These are phyloP conservation scores for Argyrosomus regius DNA, from an alignment of 2,797 vertebrate genomes.

Conservation along the genomic window DNA sequence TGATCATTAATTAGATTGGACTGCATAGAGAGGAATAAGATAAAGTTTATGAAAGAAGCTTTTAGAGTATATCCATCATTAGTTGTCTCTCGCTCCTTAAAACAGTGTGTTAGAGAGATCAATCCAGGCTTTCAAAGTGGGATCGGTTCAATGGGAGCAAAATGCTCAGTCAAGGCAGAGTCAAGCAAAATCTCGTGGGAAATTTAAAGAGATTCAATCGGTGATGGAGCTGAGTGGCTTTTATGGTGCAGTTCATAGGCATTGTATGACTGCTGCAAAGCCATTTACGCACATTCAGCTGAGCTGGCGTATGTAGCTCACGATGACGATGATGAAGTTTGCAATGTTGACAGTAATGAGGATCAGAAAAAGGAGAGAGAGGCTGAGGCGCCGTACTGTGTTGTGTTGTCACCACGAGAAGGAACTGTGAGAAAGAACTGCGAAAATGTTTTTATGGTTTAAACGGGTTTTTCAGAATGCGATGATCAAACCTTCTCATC, in stretches of 20 bases:
- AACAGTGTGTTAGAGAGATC: conserved; percentile 36
- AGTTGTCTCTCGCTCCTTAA: conserved; percentile 20
- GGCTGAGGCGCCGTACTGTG: neutral
- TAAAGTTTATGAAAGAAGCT: neutral
- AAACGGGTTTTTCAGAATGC: neutral
- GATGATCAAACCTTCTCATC: neutral
- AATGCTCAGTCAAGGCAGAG: conserved; percentile 49
- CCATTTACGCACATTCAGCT: conserved; percentile 43
- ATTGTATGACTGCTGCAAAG: conserved; percentile 47
- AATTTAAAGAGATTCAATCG: conserved; percentile 60
- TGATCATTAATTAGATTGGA: conserved; percentile 9
- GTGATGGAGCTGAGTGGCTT: conserved; percentile 55
- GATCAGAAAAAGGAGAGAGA: conserved; percentile 1
- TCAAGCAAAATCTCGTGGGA: conserved; percentile 50
- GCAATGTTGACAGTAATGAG: conserved; percentile 5
- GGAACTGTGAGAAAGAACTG: neutral
- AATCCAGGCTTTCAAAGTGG: conserved; percentile 48
- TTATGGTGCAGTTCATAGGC: conserved; percentile 14
- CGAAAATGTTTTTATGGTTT: neutral
- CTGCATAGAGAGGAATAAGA: neutral
- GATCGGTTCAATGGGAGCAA: conserved; percentile 56
- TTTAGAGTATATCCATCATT: conserved; percentile 21
- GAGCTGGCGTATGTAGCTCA: conserved; percentile 2
- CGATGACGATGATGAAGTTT: conserved; percentile 6
- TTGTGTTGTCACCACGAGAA: neutral